phyloP scores from a whole-genome alignment of 2,888 invertebrate genomes.

The Cosmia pyralina region DNA sequence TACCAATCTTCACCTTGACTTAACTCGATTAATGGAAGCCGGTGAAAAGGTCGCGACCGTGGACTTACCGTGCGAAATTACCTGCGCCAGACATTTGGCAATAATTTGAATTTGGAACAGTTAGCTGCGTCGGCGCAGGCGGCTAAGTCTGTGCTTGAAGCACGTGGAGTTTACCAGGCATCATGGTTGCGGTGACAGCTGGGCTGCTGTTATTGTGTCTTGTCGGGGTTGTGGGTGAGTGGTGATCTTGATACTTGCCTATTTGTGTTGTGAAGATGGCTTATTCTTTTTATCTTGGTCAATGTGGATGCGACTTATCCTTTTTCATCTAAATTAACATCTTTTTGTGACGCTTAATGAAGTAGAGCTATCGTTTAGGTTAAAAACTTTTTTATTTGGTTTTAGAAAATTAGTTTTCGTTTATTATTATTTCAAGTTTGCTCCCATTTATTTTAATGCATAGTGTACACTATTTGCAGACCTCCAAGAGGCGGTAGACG shows the following conservation, averaged over 20 bases:
- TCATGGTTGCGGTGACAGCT: slow-evolving; percentile 63
- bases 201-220: slow-evolving; percentile 64
- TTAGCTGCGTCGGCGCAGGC: slow-evolving; percentile 58
- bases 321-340: neutral
- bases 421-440: neutral
- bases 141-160: slow-evolving; percentile 64
- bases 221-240: slow-evolving; percentile 60
- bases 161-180: slow-evolving; percentile 60
- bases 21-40: slow-evolving; percentile 52
- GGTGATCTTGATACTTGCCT: neutral
- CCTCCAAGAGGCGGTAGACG: slow-evolving; percentile 79
- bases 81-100: slow-evolving; percentile 74
- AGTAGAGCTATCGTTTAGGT: neutral
- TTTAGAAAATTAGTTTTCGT: neutral
- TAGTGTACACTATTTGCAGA: slow-evolving; percentile 71
- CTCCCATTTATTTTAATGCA: neutral
- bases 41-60: slow-evolving; percentile 82
- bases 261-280: neutral
- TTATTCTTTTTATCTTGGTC: neutral
- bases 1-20: slow-evolving; percentile 56
- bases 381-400: neutral
- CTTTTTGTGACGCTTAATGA: neutral
- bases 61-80: slow-evolving; percentile 83
- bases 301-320: neutral
- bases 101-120: slow-evolving; percentile 74